Evolutionary conservation across 2,113 vertebrate genomes (phyloP).

Genomic region (Megaceryle maxima): DNA sequence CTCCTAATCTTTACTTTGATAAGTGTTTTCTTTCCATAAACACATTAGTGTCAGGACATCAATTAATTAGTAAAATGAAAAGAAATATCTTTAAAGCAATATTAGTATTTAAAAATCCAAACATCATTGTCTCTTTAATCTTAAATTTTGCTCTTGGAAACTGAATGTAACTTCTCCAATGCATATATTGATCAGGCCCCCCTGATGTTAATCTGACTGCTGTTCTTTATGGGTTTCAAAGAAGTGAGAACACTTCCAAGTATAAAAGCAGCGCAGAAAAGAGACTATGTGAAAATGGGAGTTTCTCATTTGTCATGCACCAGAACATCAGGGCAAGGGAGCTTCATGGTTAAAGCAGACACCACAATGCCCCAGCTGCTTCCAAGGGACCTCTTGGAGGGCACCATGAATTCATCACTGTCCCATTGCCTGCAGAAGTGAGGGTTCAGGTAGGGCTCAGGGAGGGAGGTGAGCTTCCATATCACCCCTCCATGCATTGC

Average conservation of each 20-base stretch:
- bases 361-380: not conserved
- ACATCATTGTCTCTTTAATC: not conserved
- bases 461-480: not conserved
- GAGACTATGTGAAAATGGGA: not conserved
- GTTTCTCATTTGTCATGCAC: not conserved
- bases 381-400: not conserved
- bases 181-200: not conserved
- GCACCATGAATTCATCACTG: not conserved
- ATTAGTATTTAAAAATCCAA: constrained; percentile 37
- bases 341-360: not conserved
- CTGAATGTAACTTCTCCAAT: not conserved
- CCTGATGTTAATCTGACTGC: not conserved
- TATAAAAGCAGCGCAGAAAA: not conserved
- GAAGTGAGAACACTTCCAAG: not conserved
- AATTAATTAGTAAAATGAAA: constrained; percentile 22
- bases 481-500: not conserved
- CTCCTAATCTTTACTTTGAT: constrained; percentile 9
- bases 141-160: not conserved
- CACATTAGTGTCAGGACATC: not conserved
- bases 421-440: not conserved
- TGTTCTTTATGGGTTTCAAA: not conserved
- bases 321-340: not conserved
- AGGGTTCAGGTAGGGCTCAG: accelerated
- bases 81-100: not conserved
- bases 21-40: not conserved